Conservation (phyloP, 2,797 vertebrate genomes). For the Tinamus major region DNA sequence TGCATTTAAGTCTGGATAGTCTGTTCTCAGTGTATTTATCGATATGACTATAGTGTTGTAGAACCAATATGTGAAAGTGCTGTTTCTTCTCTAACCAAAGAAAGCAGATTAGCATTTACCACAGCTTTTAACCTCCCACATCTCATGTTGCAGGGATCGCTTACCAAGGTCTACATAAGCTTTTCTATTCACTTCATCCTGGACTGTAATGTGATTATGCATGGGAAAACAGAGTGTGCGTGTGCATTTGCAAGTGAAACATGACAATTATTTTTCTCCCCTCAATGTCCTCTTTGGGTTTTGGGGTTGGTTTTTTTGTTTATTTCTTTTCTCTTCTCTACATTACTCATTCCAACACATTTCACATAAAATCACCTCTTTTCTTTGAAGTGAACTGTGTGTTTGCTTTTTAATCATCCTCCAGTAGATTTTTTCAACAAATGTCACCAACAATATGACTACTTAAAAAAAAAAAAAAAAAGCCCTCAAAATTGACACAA, state of each 20-base stretch:
- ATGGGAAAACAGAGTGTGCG: neutral
- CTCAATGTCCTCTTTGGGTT: neutral
- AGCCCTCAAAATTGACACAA: neutral
- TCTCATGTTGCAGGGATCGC: neutral
- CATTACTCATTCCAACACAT: neutral
- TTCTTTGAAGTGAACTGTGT: neutral
- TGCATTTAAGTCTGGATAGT: neutral
- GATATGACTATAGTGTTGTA: neutral
- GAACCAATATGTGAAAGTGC: neutral
- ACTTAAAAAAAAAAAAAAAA: neutral
- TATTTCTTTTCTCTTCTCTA: fast-evolving
- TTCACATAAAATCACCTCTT: neutral
- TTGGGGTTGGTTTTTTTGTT: too few species aligned
- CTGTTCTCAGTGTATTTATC: neutral
- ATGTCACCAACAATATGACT: neutral
- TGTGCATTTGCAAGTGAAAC: neutral
- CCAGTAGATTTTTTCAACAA: neutral
- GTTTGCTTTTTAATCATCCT: neutral
- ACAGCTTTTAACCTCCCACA: neutral
- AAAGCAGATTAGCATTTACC: neutral
- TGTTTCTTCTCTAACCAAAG: neutral
- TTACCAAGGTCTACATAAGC: constrained; percentile 31
- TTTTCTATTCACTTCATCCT: neutral
- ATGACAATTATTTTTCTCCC: neutral
- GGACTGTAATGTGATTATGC: neutral